Evolutionary conservation across 1,140 invertebrate genomes (phyloP).

Genomic region (Pentalonia nigronervosa): DNA sequence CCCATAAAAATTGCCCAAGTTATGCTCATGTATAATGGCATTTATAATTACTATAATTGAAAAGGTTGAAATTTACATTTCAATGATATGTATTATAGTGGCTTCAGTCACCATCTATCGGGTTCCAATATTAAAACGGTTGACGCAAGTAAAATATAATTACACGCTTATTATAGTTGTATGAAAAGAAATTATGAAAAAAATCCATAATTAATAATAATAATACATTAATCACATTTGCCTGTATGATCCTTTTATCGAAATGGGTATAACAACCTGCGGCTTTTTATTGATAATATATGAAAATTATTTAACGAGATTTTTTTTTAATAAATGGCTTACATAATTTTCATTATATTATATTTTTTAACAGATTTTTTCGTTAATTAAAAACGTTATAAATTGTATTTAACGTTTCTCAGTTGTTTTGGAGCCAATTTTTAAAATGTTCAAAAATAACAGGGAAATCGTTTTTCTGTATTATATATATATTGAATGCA

Average conservation of each 20-base stretch:
- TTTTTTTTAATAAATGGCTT: background rate
- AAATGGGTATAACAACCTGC: background rate
- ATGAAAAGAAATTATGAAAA: background rate
- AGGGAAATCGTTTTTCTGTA: too few relatives aligned
- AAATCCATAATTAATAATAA: background rate
- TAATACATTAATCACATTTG: conserved; percentile 8
- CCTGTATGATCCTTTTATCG: background rate
- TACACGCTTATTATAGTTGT: background rate
- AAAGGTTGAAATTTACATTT: background rate
- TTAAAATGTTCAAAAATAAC: background rate
- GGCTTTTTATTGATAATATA: background rate
- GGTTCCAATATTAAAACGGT: background rate
- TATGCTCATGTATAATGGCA: background rate
- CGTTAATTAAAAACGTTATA: background rate
- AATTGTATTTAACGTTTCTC: background rate
- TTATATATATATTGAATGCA: too few relatives aligned
- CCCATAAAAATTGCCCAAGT: background rate
- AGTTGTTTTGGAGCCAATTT: background rate
- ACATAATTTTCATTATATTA: background rate
- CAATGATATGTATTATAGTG: background rate
- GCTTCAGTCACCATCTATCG: background rate
- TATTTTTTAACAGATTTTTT: background rate
- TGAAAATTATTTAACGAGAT: background rate
- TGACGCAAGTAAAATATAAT: background rate
- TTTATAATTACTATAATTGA: background rate